Percentiles rank a stretch among this genome's conserved stretches.
Conservation (phyloP, 1,140 invertebrate species). For the Drosophila novamexicana region DNA sequence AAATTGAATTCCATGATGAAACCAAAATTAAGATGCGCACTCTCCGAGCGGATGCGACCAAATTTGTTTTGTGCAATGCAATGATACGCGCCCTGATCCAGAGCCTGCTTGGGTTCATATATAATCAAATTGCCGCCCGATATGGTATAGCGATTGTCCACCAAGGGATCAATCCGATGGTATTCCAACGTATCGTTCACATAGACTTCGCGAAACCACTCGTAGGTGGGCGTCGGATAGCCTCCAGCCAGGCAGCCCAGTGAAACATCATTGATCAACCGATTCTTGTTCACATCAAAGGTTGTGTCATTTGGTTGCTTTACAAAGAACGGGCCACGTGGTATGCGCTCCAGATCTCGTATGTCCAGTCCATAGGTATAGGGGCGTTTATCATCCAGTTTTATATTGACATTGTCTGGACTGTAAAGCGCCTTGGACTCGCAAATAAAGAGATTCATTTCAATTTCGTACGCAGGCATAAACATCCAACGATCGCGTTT, state of each 20-base stretch:
- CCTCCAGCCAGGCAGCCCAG: slow-evolving; percentile 94
- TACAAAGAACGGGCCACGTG: slow-evolving; percentile 94
- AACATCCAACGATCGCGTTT: slow-evolving; percentile 92
- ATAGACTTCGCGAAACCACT: slow-evolving; percentile 96
- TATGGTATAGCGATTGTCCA: slow-evolving; percentile 91
- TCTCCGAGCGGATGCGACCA: slow-evolving; percentile 95
- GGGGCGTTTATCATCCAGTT: slow-evolving; percentile 90
- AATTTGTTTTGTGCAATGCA: slow-evolving; percentile 95
- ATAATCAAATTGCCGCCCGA: slow-evolving; percentile 97
- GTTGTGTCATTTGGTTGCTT: slow-evolving; percentile 92
- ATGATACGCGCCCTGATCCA: slow-evolving; percentile 94
- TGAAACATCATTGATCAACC: slow-evolving; percentile 89
- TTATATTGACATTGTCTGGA: slow-evolving; percentile 85
- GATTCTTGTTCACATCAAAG: slow-evolving; percentile 92
- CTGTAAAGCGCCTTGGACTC: slow-evolving; percentile 91
- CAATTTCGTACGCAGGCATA: slow-evolving; percentile 90
- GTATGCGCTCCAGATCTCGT: slow-evolving; percentile 91
- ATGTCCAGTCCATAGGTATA: slow-evolving; percentile 93
- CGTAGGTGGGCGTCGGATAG: slow-evolving; percentile 95
- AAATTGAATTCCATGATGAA: slow-evolving; percentile 96
- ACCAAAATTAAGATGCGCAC: slow-evolving; percentile 94
- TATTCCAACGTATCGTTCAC: slow-evolving; percentile 90
- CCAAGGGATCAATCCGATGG: slow-evolving; percentile 90
- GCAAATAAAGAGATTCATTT: slow-evolving; percentile 93
- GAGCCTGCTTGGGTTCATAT: slow-evolving; percentile 91